Evolutionary conservation across 2,888 invertebrate genomes (phyloP), one percentile per base, ranked within the genome.

Genomic region (Mamestra brassicae): DNA sequence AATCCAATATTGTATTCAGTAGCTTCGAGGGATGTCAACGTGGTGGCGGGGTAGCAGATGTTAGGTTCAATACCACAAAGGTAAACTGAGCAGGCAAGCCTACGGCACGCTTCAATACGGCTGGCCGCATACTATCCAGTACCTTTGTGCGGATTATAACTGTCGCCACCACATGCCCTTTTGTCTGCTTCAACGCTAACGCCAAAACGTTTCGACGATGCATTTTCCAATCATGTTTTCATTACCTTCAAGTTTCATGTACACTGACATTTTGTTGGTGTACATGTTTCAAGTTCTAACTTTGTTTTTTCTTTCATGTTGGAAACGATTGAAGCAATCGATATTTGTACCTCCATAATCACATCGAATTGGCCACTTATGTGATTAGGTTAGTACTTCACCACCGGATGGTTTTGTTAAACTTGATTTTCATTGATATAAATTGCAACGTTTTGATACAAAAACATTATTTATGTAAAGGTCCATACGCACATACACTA

Each of bases 1-100:
- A 55, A n/a, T 45, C 36, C 50, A 58, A 55, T 45, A 65, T 55
- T 69, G 50, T 65, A 55, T 57, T 57, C 42, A 34, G 6, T 64
- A 57, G 47, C 58, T 60, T 50, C 54, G 4, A n/a, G 17, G n/a
- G 36, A 60, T 55, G n/a, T 36, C 47, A 55, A 68, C 26, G 15
- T 52, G 36, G 13, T 50, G 13, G 26, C 50, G 7, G 2, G 54
- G 6, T 54, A 13, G 38, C 47, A 17, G 54, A 62, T 62, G 26
- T 57, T 52, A 50, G 34, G 10, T 63, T 63, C 17, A 58, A 47
- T 36, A n/a, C 17, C 45, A 47, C 62, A 80, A 67, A 58, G 66
- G 57, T 57, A 50, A 58, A 17, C 26, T 6, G 15, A 71, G 3
- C 6, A 11, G 11, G 11, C 11, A 26, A 34, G 38, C 55, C 47